Percentiles rank a stretch among this genome's conserved stretches.
Evolutionary conservation across 2,888 invertebrate genomes (phyloP).

Genomic region (Dicycla oo): DNA sequence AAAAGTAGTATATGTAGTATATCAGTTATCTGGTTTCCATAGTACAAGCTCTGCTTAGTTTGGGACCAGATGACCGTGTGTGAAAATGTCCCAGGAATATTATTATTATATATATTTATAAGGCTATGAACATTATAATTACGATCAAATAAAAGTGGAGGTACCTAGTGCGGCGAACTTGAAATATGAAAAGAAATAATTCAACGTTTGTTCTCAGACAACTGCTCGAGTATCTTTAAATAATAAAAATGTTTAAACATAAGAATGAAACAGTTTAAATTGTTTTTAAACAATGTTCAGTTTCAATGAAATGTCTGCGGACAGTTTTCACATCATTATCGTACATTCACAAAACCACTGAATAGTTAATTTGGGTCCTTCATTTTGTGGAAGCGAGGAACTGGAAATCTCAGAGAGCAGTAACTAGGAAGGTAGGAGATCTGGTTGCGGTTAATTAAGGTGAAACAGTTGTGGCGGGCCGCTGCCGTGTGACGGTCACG

Average conservation of each 20-base stretch:
- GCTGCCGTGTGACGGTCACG: slow-evolving; percentile 68
- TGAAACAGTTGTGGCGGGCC: slow-evolving; percentile 57
- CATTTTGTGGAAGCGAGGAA: slow-evolving; percentile 38
- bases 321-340: slow-evolving; percentile 49
- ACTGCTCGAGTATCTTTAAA: not conserved
- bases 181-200: not conserved
- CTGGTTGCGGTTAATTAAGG: slow-evolving; percentile 71
- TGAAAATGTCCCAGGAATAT: too few species aligned
- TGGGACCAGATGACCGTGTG: too few species aligned
- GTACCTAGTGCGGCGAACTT: not conserved
- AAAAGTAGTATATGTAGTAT: too few species aligned
- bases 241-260: not conserved
- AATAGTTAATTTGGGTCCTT: slow-evolving; percentile 40
- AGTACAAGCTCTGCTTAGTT: too few species aligned
- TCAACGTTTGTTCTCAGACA: not conserved
- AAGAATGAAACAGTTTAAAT: not conserved
- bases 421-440: slow-evolving; percentile 54
- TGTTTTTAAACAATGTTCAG: slow-evolving; percentile 11
- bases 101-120: too few species aligned
- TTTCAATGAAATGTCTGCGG: slow-evolving; percentile 22
- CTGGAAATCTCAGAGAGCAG: slow-evolving; percentile 50
- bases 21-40: too few species aligned
- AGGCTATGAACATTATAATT: slow-evolving; percentile 1
- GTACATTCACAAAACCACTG: slow-evolving; percentile 51
- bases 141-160: slow-evolving; percentile 20